Evolutionary conservation across 2,113 vertebrate genomes (phyloP), one percentile per base, ranked within the genome.

Genomic region (Colaptes auratus): DNA sequence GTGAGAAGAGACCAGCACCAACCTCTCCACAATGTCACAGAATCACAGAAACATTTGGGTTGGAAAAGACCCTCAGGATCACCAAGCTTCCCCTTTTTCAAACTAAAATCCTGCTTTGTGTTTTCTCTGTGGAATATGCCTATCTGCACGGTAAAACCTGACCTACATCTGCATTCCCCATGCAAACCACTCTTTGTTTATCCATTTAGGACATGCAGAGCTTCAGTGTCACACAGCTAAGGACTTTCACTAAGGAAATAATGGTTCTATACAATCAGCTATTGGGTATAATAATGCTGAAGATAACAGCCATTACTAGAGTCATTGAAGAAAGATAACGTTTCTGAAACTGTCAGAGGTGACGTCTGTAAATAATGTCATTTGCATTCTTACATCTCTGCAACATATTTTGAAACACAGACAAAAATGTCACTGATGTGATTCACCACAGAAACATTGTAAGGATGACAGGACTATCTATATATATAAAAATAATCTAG

Each of bases 271-370:
- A 30, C 55, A 64, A 60, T 64, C 39, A 88, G 3, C 60, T 79
- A 46, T 56, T 76, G 6, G 24, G 7, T 89, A 35, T n/a, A 89
- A 82, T 73, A 90, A 87, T 16, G 24, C 36, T 75, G 78, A 92
- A 82, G 81, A 82, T 73, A 82, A 76, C 31, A 80, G 63, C 52
- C 35, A 72, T 92, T 86, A 86, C 80, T 50, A 58, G 20, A 89
- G 16, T 20, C 59, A 84, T 39, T n/a, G 72, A 89, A 95, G 87
- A 93, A 94, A 91, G 15, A 69, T 61, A 76, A 76, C 89, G 66
- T 76, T 79, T 71, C 79, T 87, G 67, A 86, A 92, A 88, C 35
- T 60, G 25, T 42, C 75, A 95, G 72, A 88, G 56, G 28, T 89
- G 75, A 77, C 58, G 90, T 80, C 75, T 82, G 60, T 48, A 89